Evolutionary conservation across 2,888 invertebrate species (phyloP).

Genomic region (Microdon myrmicae): DNA sequence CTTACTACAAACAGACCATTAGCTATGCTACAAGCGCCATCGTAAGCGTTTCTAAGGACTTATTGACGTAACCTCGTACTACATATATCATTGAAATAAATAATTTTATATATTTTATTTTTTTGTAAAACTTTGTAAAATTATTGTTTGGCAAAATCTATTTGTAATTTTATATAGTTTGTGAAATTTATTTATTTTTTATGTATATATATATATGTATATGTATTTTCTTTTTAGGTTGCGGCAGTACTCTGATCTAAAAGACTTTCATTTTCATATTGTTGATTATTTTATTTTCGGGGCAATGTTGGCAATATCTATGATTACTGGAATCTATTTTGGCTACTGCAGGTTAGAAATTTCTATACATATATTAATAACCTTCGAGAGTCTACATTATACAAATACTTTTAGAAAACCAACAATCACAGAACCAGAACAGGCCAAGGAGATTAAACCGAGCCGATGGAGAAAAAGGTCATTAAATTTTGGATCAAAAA

Average conservation of each 20-base stretch:
- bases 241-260: constrained; percentile 14
- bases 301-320: constrained; percentile 76
- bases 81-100: too few relatives aligned
- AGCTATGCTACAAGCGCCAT: too few relatives aligned
- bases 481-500: constrained; percentile 67
- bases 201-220: too few relatives aligned
- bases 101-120: too few relatives aligned
- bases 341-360: constrained; percentile 62
- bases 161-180: too few relatives aligned
- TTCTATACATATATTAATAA: neutral
- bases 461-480: constrained; percentile 25
- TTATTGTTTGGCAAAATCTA: too few relatives aligned
- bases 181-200: too few relatives aligned
- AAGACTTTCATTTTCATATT: constrained; percentile 57
- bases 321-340: constrained; percentile 79
- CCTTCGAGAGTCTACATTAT: neutral
- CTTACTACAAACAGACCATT: too few relatives aligned
- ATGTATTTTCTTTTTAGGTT: constrained; percentile 11
- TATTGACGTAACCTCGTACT: too few relatives aligned
- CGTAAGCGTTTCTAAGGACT: too few relatives aligned
- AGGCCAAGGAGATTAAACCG: constrained; percentile 6
- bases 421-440: constrained; percentile 35
- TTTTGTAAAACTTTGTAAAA: too few relatives aligned
- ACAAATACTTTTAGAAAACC: constrained; percentile 24
- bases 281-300: constrained; percentile 79